Percentiles rank a stretch among this genome's conserved stretches.
Evolutionary conservation across 2,888 invertebrate genomes (phyloP).

Genomic region (Coelogynopora nodosa): DNA sequence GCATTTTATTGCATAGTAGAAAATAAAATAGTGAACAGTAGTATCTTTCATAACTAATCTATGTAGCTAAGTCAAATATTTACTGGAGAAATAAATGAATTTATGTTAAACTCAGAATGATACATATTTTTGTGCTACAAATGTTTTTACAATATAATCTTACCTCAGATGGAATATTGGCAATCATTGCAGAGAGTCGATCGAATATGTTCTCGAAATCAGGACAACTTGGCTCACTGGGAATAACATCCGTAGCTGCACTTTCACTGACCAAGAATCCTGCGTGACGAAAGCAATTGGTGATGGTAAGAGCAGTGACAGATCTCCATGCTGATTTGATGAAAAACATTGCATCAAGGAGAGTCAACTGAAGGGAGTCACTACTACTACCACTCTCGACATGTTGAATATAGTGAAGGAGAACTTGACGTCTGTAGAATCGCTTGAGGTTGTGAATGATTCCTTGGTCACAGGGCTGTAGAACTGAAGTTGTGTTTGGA

Average conservation of each 20-base stretch:
- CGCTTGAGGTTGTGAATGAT: constrained; percentile 49
- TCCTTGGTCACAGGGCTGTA: constrained; percentile 50
- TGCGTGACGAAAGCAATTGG: constrained; percentile 4
- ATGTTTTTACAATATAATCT: neutral
- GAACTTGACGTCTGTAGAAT: constrained; percentile 42
- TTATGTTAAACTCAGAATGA: neutral
- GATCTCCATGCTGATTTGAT: neutral
- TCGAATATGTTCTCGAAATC: neutral
- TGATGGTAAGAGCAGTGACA: neutral
- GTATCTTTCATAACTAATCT: neutral
- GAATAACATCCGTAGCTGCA: neutral
- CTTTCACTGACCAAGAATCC: constrained; percentile 8
- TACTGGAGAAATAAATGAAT: neutral
- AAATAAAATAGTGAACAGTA: neutral
- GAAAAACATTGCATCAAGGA: constrained; percentile 25
- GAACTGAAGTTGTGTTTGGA: constrained; percentile 47
- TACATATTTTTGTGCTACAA: neutral
- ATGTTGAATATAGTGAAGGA: constrained; percentile 22
- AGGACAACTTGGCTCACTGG: neutral
- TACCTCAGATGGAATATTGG: neutral
- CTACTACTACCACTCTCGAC: neutral
- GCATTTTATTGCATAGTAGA: neutral
- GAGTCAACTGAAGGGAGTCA: constrained; percentile 5
- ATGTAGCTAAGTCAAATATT: neutral
- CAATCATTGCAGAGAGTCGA: neutral